phyloP scores from a whole-genome alignment of 2,797 vertebrate species.

The Lates japonicus region DNA sequence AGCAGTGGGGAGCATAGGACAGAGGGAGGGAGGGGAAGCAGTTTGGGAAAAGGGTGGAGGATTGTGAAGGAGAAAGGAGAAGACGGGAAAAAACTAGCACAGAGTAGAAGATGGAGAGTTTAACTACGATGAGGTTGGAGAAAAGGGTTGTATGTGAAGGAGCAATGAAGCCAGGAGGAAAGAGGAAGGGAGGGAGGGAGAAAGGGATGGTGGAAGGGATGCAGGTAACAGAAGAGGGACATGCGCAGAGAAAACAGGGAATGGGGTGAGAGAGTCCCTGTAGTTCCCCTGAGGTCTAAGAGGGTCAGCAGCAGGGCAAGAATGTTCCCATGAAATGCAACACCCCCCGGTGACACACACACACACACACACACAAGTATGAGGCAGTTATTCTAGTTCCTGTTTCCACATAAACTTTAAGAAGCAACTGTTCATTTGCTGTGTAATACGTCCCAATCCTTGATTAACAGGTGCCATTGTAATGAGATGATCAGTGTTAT shows the following conservation, averaged over 20 bases:
- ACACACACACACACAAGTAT: not conserved
- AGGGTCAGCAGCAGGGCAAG: slow-evolving; percentile 72
- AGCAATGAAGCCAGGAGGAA: not conserved
- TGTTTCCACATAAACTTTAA: too few relatives aligned
- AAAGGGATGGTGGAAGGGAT: too few relatives aligned
- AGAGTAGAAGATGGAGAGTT: not conserved
- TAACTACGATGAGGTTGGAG: not conserved
- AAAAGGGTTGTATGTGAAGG: not conserved
- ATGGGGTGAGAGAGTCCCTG: slow-evolving; percentile 11
- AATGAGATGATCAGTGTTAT: too few relatives aligned
- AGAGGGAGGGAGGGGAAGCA: slow-evolving; percentile 28
- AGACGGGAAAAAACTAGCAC: not conserved
- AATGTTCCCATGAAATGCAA: slow-evolving; percentile 83
- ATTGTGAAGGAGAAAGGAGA: not conserved
- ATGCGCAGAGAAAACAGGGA: not conserved
- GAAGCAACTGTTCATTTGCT: too few relatives aligned
- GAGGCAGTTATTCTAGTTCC: too few relatives aligned
- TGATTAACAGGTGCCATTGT: too few relatives aligned
- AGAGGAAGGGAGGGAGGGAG: not conserved
- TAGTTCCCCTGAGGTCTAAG: slow-evolving; percentile 45
- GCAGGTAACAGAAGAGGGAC: not conserved
- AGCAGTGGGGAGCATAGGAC: slow-evolving; percentile 30
- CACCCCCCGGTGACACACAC: slow-evolving; percentile 20
- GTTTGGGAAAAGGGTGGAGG: slow-evolving; percentile 14
- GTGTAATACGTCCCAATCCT: too few relatives aligned